Conservation (phyloP, 2,888 invertebrate genomes). For the Platycheirus rosarum region DNA sequence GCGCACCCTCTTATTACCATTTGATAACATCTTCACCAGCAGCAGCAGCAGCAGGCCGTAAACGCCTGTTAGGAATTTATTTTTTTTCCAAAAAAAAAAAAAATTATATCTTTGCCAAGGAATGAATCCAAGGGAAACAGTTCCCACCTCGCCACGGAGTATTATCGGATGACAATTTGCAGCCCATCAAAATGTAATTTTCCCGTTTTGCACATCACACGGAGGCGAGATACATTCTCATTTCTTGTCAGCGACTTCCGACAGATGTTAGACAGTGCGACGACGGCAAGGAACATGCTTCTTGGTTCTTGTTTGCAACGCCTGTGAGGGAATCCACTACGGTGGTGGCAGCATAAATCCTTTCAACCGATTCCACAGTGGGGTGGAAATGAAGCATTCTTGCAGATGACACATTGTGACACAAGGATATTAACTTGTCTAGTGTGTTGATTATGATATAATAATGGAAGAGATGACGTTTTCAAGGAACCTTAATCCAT, state of each 20-base stretch:
- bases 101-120: conserved; percentile 31
- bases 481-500: conserved; percentile 17
- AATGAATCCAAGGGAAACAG: conserved; percentile 9
- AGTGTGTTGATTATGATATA: conserved; percentile 58
- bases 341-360: conserved; percentile 55
- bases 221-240: conserved; percentile 67
- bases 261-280: conserved; percentile 75
- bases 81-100: conserved; percentile 32
- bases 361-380: conserved; percentile 45
- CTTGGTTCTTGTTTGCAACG: not conserved
- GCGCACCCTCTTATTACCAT: conserved; percentile 73
- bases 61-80: conserved; percentile 69
- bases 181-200: conserved; percentile 77
- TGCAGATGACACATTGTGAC: conserved; percentile 73
- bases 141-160: conserved; percentile 47
- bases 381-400: conserved; percentile 61
- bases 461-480: conserved; percentile 43
- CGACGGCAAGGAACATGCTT: conserved; percentile 11
- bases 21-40: conserved; percentile 70
- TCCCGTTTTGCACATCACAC: conserved; percentile 72
- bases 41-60: conserved; percentile 56
- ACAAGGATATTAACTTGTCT: conserved; percentile 72
- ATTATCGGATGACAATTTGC: conserved; percentile 77
- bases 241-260: conserved; percentile 75
- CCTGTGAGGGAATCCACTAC: conserved; percentile 33